phyloP scores from a whole-genome alignment of 2,888 invertebrate genomes.

The Thymelicus lineola region DNA sequence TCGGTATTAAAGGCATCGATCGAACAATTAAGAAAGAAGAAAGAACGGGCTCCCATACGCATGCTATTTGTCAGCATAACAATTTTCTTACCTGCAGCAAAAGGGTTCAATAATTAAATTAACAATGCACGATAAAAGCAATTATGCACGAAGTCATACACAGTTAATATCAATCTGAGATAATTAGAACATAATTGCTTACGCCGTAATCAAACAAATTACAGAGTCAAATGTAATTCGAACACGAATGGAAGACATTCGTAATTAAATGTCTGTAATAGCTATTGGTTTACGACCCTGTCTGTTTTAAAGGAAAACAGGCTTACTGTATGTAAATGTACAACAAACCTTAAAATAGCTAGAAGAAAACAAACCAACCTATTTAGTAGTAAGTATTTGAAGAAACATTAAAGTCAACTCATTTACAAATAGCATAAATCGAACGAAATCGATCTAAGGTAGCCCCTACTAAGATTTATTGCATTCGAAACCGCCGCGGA shows the following conservation, averaged over 20 bases:
- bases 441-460: constrained; percentile 47
- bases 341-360: constrained; percentile 19
- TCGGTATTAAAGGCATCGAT: too few relatives aligned
- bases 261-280: constrained; percentile 24
- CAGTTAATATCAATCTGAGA: constrained; percentile 23
- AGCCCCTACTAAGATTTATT: constrained; percentile 40
- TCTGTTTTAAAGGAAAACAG: constrained; percentile 16
- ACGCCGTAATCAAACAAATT: constrained; percentile 28
- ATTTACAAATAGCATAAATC: constrained; percentile 58
- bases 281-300: constrained; percentile 9
- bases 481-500: constrained; percentile 25
- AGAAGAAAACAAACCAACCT: constrained; percentile 23
- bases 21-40: too few relatives aligned
- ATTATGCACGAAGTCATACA: neutral
- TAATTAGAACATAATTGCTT: constrained; percentile 20
- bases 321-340: neutral
- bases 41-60: too few relatives aligned
- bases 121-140: neutral
- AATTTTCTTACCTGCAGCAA: neutral
- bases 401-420: constrained; percentile 57
- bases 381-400: constrained; percentile 45
- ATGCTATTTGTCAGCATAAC: neutral
- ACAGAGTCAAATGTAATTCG: constrained; percentile 22
- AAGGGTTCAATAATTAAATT: too few relatives aligned
- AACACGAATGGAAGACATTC: constrained; percentile 15